These are phyloP conservation scores for Melieria picta DNA, from an alignment of 2,888 invertebrate species.

Conservation along the genomic window DNA sequence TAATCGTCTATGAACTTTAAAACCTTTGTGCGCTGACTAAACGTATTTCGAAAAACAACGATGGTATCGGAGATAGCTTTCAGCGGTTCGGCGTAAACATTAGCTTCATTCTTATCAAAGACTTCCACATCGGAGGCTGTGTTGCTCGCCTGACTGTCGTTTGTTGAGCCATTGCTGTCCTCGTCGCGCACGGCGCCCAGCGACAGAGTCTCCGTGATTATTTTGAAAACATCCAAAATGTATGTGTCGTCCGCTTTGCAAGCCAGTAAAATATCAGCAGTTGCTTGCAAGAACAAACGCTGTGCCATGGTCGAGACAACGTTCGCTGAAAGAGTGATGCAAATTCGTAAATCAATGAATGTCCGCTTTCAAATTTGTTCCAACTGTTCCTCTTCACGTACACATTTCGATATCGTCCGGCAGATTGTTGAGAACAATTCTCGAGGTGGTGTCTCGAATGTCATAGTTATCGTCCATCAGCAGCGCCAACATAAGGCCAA, in stretches of 20 bases:
- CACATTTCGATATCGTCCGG: slow-evolving; percentile 49
- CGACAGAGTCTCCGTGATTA: slow-evolving; percentile 44
- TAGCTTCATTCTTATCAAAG: slow-evolving; percentile 61
- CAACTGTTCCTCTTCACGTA: slow-evolving; percentile 40
- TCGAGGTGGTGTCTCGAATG: slow-evolving; percentile 54
- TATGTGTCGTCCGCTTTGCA: slow-evolving; percentile 45
- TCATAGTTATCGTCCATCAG: slow-evolving; percentile 58
- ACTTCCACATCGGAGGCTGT: slow-evolving; percentile 48
- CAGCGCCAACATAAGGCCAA: slow-evolving; percentile 53
- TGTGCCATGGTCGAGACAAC: slow-evolving; percentile 53
- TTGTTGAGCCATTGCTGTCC: slow-evolving; percentile 27
- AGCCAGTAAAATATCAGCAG: slow-evolving; percentile 45
- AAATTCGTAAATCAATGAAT: slow-evolving; percentile 5
- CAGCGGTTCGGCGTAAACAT: slow-evolving; percentile 59
- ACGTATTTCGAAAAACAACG: slow-evolving; percentile 48
- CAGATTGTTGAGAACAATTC: slow-evolving; percentile 49
- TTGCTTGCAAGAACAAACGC: slow-evolving; percentile 49
- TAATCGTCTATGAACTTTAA: slow-evolving; percentile 43
- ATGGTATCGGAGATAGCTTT: slow-evolving; percentile 50
- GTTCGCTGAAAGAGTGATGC: slow-evolving; percentile 41
- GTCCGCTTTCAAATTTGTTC: slow-evolving; percentile 8
- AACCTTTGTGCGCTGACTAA: slow-evolving; percentile 47
- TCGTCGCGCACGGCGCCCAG: slow-evolving; percentile 42
- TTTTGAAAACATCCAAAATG: slow-evolving; percentile 52
- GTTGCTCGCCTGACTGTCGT: slow-evolving; percentile 16